Conservation (phyloP, 2,888 invertebrate species). For the Meiosimyza decipiens region DNA sequence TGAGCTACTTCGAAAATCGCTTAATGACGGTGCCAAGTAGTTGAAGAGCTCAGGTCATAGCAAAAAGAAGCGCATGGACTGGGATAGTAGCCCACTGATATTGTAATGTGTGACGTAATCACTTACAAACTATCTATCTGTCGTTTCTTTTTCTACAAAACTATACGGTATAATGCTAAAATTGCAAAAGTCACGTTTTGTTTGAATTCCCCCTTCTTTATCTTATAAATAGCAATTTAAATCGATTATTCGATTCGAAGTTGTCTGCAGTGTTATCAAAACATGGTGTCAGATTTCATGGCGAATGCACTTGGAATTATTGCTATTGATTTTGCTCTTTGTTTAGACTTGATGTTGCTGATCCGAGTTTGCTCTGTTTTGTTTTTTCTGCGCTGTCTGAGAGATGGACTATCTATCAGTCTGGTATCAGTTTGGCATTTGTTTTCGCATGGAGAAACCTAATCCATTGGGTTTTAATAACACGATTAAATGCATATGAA, state of each 20-base stretch:
- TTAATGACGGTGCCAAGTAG: background rate
- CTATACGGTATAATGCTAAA: too few species aligned
- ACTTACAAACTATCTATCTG: too few species aligned
- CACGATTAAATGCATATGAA: too few species aligned
- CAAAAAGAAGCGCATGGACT: too few species aligned
- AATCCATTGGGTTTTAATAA: background rate
- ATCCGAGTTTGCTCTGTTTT: background rate
- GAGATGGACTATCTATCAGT: slow-evolving; percentile 21
- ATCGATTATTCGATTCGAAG: background rate
- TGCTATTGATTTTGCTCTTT: background rate
- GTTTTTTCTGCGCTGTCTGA: background rate
- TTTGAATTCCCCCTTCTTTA: too few species aligned
- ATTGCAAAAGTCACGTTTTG: too few species aligned
- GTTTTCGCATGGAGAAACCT: slow-evolving; percentile 18
- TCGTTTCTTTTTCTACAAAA: too few species aligned
- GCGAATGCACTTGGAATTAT: background rate
- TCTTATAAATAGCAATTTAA: too few species aligned
- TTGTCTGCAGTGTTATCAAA: slow-evolving; percentile 5
- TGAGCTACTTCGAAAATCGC: slow-evolving; percentile 12
- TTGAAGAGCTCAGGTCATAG: too few species aligned
- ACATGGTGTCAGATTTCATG: slow-evolving; percentile 25
- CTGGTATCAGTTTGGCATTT: slow-evolving; percentile 25
- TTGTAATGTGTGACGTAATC: too few species aligned
- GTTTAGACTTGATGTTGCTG: background rate
- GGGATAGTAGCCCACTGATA: too few species aligned